A percentile compares a stretch with the other conserved stretches of the same genome.
Evolutionary conservation across 92 coral and sea anemone genomes (phyloP).

Genomic region (Anthopleura xanthogrammica): DNA sequence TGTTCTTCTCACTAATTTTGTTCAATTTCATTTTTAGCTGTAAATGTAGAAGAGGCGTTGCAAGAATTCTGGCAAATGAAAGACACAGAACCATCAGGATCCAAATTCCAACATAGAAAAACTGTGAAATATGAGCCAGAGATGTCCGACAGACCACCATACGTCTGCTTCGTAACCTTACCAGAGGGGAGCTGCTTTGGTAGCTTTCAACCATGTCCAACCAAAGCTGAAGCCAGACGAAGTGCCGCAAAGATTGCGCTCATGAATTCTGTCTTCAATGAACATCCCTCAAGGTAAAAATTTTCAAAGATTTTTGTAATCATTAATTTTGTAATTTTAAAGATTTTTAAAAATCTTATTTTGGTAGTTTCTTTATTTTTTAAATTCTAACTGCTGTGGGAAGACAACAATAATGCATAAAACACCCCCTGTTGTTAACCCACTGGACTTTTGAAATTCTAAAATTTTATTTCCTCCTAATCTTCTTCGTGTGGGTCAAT

Average conservation of each 20-base stretch:
- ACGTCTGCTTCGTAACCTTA: slow-evolving; percentile 80
- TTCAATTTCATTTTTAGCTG: slow-evolving; percentile 21
- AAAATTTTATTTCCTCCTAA: too few species aligned
- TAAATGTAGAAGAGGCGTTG: slow-evolving; percentile 78
- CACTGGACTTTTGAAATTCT: neutral
- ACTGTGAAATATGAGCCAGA: slow-evolving; percentile 75
- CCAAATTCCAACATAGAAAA: slow-evolving; percentile 26
- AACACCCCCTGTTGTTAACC: neutral
- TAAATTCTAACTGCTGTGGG: too few species aligned
- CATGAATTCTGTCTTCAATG: slow-evolving; percentile 93
- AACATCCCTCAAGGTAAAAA: slow-evolving; percentile 84
- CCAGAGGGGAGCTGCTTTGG: slow-evolving; percentile 97
- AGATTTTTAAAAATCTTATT: too few species aligned
- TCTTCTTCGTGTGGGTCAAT: neutral
- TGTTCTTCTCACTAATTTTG: neutral
- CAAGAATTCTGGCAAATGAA: slow-evolving; percentile 97
- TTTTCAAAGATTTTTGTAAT: too few species aligned
- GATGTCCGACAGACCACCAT: slow-evolving; percentile 76
- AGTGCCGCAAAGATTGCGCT: slow-evolving; percentile 94
- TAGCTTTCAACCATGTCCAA: slow-evolving; percentile 84
- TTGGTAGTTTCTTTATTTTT: neutral
- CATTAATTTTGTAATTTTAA: too few species aligned
- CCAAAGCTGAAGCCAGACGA: slow-evolving; percentile 85
- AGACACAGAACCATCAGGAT: slow-evolving; percentile 37
- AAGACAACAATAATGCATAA: too few species aligned